Percentiles rank a stretch among this genome's conserved stretches.
Conservation (phyloP, 2,888 invertebrate species). For the Lasioglossum morio region DNA sequence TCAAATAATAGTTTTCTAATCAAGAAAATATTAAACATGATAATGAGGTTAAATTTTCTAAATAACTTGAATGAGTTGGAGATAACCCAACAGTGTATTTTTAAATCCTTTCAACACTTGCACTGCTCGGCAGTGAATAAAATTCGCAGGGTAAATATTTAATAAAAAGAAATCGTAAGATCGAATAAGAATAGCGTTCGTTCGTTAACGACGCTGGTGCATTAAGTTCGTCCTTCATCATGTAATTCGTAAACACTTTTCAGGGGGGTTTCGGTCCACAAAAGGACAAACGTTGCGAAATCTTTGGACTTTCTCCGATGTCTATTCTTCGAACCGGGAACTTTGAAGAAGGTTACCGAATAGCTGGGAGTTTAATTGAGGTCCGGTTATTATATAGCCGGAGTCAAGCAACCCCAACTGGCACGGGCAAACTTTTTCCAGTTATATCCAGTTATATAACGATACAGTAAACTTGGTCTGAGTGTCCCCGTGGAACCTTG, state of each 20-base stretch:
- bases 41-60: too few relatives aligned
- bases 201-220: too few relatives aligned
- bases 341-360: neutral
- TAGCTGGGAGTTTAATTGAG: neutral
- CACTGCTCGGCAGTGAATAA: too few relatives aligned
- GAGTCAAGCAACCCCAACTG: neutral
- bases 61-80: too few relatives aligned
- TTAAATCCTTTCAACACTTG: too few relatives aligned
- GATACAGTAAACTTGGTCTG: neutral
- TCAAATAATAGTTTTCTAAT: neutral
- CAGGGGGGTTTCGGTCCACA: neutral
- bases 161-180: too few relatives aligned
- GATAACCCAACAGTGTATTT: too few relatives aligned
- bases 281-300: neutral
- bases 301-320: neutral
- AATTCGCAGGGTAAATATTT: too few relatives aligned
- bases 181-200: too few relatives aligned
- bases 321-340: neutral
- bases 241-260: neutral
- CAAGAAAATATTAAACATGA: neutral
- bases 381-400: conserved; percentile 1
- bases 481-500: conserved; percentile 8
- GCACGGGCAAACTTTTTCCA: neutral
- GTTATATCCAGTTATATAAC: neutral
- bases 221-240: neutral